Evolutionary conservation across 2,888 invertebrate genomes (phyloP), one percentile per base, ranked within the genome.

Genomic region (Acheta domesticus): DNA sequence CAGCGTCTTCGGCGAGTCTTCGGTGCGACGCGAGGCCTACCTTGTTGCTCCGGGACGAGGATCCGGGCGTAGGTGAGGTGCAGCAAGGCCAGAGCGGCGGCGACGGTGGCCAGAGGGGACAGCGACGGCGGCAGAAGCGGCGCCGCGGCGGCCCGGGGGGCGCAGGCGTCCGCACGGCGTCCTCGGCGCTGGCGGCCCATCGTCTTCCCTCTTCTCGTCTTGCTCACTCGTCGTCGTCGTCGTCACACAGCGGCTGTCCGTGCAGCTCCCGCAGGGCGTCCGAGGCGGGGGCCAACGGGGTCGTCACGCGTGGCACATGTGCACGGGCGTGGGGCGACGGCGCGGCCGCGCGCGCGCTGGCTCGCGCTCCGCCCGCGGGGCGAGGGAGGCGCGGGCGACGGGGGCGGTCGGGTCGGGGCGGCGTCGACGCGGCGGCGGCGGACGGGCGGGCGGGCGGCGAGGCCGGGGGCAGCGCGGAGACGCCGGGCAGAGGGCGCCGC

Each of bases 21-120:
- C 36, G 36, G 36, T 36, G 36, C 36, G 36, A 5, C 36, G 36
- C 36, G 36, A 8, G 8, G 36, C 62, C n/a, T n/a, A 62, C 62
- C 62, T 62, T 62, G 62, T 62, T 62, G 62, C n/a, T 62, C 62
- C 4, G 62, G 62, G 62, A 62, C 62, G 62, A 62, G 62, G n/a
- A 62, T 62, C 62, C 62, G 14, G 62, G 62, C 62, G 62, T 62
- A 62, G 62, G 62, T 16, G 62, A 62, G 62, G n/a, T 62, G 62
- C 16, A 62, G 14, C 16, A 62, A 62, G 1, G 62, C 62, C 16
- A 62, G 62, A 4, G n/a, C 16, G 14, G 16, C 62, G 1, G 62
- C n/a, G 62, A 62, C 14, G 62, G n/a, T n/a, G n/a, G 62, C 62
- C 16, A 12, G 14, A 8, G 62, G n/a, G 16, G n/a, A n/a, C n/a